These are phyloP conservation scores for Raphicerus campestris DNA, from an alignment of 2,113 vertebrate species.

Conservation along the genomic window DNA sequence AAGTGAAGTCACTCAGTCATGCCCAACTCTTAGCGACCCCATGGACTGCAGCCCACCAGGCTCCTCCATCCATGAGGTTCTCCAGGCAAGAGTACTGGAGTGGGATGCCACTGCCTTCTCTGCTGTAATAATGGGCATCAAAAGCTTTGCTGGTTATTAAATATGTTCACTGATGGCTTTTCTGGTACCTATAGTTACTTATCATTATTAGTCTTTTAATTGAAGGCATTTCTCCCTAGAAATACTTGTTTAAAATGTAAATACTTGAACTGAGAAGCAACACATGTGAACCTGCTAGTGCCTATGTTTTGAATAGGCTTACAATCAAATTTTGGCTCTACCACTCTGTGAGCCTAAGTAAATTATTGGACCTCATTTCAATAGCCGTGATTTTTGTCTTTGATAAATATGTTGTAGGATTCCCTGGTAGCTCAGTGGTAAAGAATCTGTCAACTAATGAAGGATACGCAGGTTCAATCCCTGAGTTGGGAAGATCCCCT, in stretches of 20 bases:
- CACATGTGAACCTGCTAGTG: neutral
- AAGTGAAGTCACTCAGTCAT: no score
- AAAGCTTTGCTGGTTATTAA: neutral
- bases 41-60: no score
- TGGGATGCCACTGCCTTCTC: no score
- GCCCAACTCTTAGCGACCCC: no score
- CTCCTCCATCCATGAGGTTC: fast-evolving
- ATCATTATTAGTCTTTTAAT: neutral
- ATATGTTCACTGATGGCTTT: neutral
- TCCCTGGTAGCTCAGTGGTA: neutral
- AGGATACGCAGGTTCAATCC: neutral
- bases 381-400: neutral
- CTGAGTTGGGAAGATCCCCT: neutral
- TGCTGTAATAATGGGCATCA: neutral
- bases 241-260: neutral
- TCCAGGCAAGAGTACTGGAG: no score
- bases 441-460: neutral
- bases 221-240: neutral
- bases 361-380: neutral
- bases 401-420: neutral
- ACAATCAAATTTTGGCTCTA: neutral
- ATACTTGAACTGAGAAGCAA: neutral
- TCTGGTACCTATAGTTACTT: neutral
- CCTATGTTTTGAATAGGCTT: neutral
- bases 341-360: neutral